phyloP scores from a whole-genome alignment of 1,140 invertebrate species.

The Zaprionus tsacasi region DNA sequence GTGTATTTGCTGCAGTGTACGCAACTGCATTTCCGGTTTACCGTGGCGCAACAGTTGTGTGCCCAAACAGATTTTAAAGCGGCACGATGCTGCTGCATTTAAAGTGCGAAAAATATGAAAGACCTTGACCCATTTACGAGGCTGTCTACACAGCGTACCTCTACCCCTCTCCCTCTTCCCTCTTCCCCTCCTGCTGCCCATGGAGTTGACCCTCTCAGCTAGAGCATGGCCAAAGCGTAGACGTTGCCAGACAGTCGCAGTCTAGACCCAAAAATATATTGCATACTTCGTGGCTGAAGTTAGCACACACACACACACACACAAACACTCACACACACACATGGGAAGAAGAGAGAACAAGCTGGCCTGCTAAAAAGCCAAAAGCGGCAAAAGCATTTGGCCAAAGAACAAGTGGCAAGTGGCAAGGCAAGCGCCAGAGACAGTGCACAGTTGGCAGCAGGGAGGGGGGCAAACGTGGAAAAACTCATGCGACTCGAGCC shows the following conservation, averaged over 20 bases:
- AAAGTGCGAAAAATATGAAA: slow-evolving; percentile 53
- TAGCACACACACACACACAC: slow-evolving; percentile 52
- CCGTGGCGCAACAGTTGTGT: slow-evolving; percentile 64
- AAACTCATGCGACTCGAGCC: slow-evolving; percentile 70
- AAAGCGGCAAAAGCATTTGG: slow-evolving; percentile 53
- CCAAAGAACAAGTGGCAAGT: slow-evolving; percentile 60
- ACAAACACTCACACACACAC: slow-evolving; percentile 39
- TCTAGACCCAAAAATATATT: slow-evolving; percentile 79
- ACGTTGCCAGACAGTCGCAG: slow-evolving; percentile 50
- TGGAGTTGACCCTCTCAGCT: slow-evolving; percentile 47
- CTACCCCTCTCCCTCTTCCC: not conserved
- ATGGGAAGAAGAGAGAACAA: slow-evolving; percentile 3
- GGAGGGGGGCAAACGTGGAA: slow-evolving; percentile 63
- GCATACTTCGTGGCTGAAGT: slow-evolving; percentile 71
- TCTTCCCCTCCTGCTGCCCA: not conserved
- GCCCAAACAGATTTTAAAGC: slow-evolving; percentile 54
- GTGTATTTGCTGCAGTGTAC: slow-evolving; percentile 41
- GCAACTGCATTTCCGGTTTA: slow-evolving; percentile 67
- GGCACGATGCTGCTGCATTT: slow-evolving; percentile 37
- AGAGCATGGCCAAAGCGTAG: slow-evolving; percentile 50
- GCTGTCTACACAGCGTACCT: not conserved
- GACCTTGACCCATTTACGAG: slow-evolving; percentile 74
- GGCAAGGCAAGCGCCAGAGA: slow-evolving; percentile 48
- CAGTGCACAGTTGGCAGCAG: slow-evolving; percentile 23
- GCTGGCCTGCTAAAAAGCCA: slow-evolving; percentile 42